Evolutionary conservation across 2,113 vertebrate genomes (phyloP), one percentile per base, ranked within the genome.

Genomic region (Apistogramma diplotaenia): DNA sequence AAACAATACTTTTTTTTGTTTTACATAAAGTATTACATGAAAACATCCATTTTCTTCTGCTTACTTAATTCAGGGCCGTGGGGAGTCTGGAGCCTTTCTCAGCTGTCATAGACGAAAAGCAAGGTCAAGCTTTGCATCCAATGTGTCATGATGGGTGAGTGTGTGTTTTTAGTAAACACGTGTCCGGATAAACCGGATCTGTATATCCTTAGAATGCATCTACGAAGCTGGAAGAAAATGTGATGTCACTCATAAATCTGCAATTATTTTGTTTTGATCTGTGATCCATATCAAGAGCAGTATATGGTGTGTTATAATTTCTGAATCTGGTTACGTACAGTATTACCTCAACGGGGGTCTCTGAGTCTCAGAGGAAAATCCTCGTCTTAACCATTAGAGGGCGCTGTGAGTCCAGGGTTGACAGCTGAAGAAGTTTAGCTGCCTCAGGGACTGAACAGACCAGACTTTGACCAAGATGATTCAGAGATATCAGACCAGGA

Each of bases 371-470:
- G 25, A 58, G 15, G 56, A 58, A 25, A 56, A 56, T 15, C 12
- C 13, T 25, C 5, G 2, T 27, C 6, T 19, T 74, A 23, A 60
- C 87, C 91, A 92, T 31, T 33, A 0, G 89, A 53, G 56, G 89
- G 71, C 91, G 16, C 72, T 89, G 76, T 91, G 10, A 2, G 6
- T 2, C 8, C 8, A 65, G 8, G 1, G 57, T 31, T 8, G 56
- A 57, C 3, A 16, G 25, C 15, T 4, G 8, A 57, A 25, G 12
- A 2, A 33, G 7, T 27, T 16, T 16, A 57, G 15, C 55, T 9
- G 25, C 15, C 29, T 43, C 37, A 4, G 37, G 1, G 4, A 12
- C 12, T 40, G 11, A 40, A 4, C 37, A 13, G 12, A 13, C 1
- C 11, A 40, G 37, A 7, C 37, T 40, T 40, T 12, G 3, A 8